Percentiles rank a stretch among this genome's conserved stretches.
Evolutionary conservation across 2,888 invertebrate genomes (phyloP).

Genomic region (Acrocyrtus sp.): DNA sequence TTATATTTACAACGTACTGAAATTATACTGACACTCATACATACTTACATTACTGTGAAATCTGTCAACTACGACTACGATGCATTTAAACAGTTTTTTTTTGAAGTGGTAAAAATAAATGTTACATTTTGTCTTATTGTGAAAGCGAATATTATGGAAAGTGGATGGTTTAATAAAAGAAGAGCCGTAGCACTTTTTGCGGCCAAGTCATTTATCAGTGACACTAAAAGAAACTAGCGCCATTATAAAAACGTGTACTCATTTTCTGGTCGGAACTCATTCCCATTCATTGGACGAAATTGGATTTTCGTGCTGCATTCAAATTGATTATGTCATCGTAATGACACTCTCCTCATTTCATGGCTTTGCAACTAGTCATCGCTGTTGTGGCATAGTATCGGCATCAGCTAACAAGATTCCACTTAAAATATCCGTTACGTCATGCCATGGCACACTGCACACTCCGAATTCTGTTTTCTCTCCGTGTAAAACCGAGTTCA

Average conservation of each 20-base stretch:
- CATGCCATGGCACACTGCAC: neutral
- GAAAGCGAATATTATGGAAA: neutral
- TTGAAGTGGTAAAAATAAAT: no score
- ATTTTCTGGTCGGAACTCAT: neutral
- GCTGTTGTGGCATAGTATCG: no score
- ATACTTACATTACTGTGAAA: neutral
- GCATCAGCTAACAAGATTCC: neutral
- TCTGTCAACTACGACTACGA: no score
- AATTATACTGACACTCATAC: neutral
- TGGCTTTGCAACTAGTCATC: no score
- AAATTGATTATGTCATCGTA: conserved; percentile 31
- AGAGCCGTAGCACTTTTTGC: no score
- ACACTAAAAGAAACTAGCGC: neutral
- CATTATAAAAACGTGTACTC: neutral
- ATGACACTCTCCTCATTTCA: neutral
- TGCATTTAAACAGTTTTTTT: no score
- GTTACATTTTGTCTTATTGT: neutral
- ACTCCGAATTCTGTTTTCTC: no score
- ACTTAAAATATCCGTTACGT: neutral
- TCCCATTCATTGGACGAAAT: neutral
- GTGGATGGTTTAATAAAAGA: neutral
- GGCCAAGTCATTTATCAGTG: neutral
- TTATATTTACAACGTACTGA: neutral
- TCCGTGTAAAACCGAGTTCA: no score
- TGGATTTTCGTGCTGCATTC: neutral